phyloP scores from a whole-genome alignment of 2,113 vertebrate genomes.

The Danio rerio region GRCz12tu NC_133192.1:16070501-16071000 shows the following conservation, averaged over 20 bases:
- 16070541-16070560: too few species aligned
- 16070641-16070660: too few species aligned
- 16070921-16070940: not conserved
- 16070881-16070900: slow-evolving; percentile 72
- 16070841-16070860: not conserved
- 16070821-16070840: slow-evolving; percentile 72
- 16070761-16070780: slow-evolving; percentile 78
- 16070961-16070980: too few species aligned
- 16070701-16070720: slow-evolving; percentile 53
- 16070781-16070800: slow-evolving; percentile 77
- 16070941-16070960: not conserved
- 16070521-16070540: too few species aligned
- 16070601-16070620: too few species aligned
- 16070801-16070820: slow-evolving; percentile 78
- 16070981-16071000: too few species aligned
- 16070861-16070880: slow-evolving; percentile 48
- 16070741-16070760: slow-evolving; percentile 72
- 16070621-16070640: too few species aligned
- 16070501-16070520: too few species aligned
- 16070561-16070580: too few species aligned
- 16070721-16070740: slow-evolving; percentile 75
- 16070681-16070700: slow-evolving; percentile 61
- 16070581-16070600: too few species aligned
- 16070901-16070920: slow-evolving; percentile 66
- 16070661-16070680: too few species aligned